Conservation (phyloP, 2,888 invertebrate genomes). For the Troides aeacus region DNA sequence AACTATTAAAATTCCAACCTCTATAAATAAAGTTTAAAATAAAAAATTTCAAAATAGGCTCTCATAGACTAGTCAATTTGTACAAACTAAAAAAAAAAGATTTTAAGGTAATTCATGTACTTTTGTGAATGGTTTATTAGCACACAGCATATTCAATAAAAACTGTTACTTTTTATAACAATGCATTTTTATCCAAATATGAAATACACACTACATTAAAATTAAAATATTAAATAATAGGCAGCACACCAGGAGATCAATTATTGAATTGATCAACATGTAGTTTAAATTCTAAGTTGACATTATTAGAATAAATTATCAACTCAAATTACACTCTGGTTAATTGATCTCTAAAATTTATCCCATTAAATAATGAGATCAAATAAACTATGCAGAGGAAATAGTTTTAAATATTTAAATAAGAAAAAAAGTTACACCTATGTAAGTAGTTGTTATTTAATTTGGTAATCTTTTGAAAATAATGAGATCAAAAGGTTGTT, state of each 20-base stretch:
- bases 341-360: conserved; percentile 1
- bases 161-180: not conserved
- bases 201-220: not conserved
- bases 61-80: conserved; percentile 42
- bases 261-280: not conserved
- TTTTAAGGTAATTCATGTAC: conserved; percentile 13
- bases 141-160: not conserved
- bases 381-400: not conserved
- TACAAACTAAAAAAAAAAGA: conserved; percentile 35
- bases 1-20: not conserved
- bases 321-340: not conserved
- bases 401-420: conserved; percentile 1
- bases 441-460: conserved; percentile 32
- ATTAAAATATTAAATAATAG: not conserved
- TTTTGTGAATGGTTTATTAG: conserved; percentile 10
- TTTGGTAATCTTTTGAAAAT: conserved; percentile 43
- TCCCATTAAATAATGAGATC: conserved; percentile 1
- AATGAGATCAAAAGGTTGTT: conserved; percentile 61
- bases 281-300: not conserved
- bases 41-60: conserved; percentile 35
- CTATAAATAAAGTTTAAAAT: not conserved
- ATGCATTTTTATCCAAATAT: not conserved
- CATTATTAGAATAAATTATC: no score
- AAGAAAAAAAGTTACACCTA: conserved; percentile 20
- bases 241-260: not conserved